Evolutionary conservation across 2,888 invertebrate genomes (phyloP).

Genomic region (Tanytarsus gracilentus): DNA sequence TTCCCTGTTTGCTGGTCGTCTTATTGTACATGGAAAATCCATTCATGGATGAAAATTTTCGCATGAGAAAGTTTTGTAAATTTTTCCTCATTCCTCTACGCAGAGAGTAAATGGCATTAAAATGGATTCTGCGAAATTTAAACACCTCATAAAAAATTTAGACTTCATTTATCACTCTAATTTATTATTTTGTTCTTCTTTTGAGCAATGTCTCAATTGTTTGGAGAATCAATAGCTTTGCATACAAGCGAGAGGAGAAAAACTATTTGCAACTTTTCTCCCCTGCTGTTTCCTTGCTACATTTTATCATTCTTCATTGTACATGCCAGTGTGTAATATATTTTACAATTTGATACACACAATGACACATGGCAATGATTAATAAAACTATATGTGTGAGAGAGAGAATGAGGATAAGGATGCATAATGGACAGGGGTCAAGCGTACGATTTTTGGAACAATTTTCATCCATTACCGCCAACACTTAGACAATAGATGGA

Average conservation of each 20-base stretch:
- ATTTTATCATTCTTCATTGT: too few relatives aligned
- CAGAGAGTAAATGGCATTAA: background rate
- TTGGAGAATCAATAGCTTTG: too few relatives aligned
- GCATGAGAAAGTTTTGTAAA: slow-evolving; percentile 7
- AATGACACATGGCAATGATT: slow-evolving; percentile 29
- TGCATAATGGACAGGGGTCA: slow-evolving; percentile 28
- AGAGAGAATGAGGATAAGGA: too few relatives aligned
- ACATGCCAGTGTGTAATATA: too few relatives aligned
- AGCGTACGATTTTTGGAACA: background rate
- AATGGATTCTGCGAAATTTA: background rate
- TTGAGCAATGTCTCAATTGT: too few relatives aligned
- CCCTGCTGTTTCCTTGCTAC: background rate
- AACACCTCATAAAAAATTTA: slow-evolving; percentile 13
- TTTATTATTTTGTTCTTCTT: slow-evolving; percentile 3
- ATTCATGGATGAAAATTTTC: slow-evolving; percentile 14
- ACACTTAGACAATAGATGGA: too few relatives aligned
- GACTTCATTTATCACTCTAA: slow-evolving; percentile 12
- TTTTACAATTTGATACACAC: slow-evolving; percentile 25
- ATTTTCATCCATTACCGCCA: slow-evolving; percentile 24
- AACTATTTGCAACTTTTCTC: too few relatives aligned
- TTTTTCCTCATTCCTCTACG: background rate
- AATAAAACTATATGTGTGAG: slow-evolving; percentile 25
- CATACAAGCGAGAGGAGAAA: too few relatives aligned
- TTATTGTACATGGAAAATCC: slow-evolving; percentile 25
- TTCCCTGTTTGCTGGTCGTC: slow-evolving; percentile 13